These are phyloP conservation scores for Platorchestia sp. DNA, from an alignment of 1,140 invertebrate species.

Conservation along the genomic window DNA sequence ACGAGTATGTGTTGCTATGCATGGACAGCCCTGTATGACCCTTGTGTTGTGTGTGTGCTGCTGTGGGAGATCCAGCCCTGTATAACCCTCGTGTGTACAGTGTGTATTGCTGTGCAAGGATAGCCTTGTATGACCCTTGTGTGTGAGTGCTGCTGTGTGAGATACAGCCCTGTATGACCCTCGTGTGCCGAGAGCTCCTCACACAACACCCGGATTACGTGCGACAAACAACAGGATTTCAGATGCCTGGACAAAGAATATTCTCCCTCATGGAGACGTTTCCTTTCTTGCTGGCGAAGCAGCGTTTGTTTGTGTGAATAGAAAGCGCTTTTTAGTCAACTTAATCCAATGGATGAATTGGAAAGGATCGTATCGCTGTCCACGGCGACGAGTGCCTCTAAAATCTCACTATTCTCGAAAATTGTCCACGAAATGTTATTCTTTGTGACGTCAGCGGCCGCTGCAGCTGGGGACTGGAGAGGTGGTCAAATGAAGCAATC, in stretches of 20 bases:
- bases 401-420: not conserved
- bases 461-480: too few species aligned
- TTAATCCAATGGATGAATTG: slow-evolving; percentile 50
- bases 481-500: too few species aligned
- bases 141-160: not conserved
- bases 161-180: not conserved
- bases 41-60: not conserved
- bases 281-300: slow-evolving; percentile 9
- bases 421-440: not conserved
- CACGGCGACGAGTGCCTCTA: not conserved
- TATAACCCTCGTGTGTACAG: not conserved
- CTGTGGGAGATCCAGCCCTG: not conserved
- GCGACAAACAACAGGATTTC: slow-evolving; percentile 1
- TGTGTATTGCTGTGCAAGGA: not conserved
- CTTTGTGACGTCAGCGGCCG: not conserved
- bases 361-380: slow-evolving; percentile 43
- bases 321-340: slow-evolving; percentile 42
- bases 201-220: slow-evolving; percentile 13
- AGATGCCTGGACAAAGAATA: slow-evolving; percentile 12
- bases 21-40: not conserved
- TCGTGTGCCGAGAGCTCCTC: not conserved
- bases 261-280: slow-evolving; percentile 23
- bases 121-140: not conserved
- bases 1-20: not conserved
- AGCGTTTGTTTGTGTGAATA: slow-evolving; percentile 43